Evolutionary conservation across 1,140 invertebrate species (phyloP).

Genomic region (Condylostylus longicornis): DNA sequence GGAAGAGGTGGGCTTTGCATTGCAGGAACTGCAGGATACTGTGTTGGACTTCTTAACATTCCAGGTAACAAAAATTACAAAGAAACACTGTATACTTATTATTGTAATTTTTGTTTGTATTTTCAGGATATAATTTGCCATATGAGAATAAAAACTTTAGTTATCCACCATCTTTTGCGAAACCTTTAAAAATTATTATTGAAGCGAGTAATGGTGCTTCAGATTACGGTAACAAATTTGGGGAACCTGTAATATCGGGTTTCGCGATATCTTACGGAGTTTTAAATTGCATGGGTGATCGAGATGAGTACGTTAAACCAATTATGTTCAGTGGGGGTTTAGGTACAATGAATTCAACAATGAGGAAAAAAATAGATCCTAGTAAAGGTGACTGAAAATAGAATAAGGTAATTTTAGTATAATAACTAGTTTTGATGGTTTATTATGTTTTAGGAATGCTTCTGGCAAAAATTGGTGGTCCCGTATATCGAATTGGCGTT

Average conservation of each 20-base stretch:
- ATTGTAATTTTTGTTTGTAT: neutral
- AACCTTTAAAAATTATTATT: constrained; percentile 72
- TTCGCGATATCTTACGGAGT: constrained; percentile 86
- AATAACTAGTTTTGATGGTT: neutral
- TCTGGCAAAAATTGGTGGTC: constrained; percentile 90
- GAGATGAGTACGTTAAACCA: constrained; percentile 91
- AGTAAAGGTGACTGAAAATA: constrained; percentile 12
- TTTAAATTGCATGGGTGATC: constrained; percentile 42
- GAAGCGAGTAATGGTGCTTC: constrained; percentile 96
- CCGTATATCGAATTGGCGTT: constrained; percentile 92
- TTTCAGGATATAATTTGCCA: constrained; percentile 52
- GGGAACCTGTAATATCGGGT: constrained; percentile 83
- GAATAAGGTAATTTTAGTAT: neutral
- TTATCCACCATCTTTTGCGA: constrained; percentile 84
- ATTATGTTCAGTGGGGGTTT: constrained; percentile 98
- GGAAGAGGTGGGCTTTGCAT: constrained; percentile 84
- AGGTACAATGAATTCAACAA: constrained; percentile 50
- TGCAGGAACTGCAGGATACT: constrained; percentile 92
- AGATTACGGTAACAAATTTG: constrained; percentile 99
- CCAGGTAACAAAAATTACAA: constrained; percentile 47
- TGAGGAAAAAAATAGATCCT: constrained; percentile 18
- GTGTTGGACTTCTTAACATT: constrained; percentile 81
- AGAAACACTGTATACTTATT: neutral
- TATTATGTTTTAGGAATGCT: constrained; percentile 45
- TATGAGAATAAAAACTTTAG: constrained; percentile 67